Evolutionary conservation across 2,113 vertebrate species (phyloP), one percentile per base, ranked within the genome.

Genomic region (Ctenodactylus gundi): DNA sequence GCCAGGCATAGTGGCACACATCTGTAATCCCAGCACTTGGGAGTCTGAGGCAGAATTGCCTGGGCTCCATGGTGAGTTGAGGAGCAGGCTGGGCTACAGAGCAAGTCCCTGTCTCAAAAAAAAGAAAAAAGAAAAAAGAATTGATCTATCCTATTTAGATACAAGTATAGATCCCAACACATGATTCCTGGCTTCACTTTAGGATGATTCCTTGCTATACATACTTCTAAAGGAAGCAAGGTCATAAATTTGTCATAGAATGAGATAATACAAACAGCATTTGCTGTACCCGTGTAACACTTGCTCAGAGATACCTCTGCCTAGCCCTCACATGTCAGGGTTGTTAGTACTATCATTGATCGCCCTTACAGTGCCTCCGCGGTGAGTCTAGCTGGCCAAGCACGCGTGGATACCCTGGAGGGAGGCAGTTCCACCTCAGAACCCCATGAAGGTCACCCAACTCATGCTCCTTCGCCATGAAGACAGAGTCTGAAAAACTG

Each of bases 211-310:
- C 3, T 84, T 91, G 67, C 49, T 49, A 23, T 51, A 64, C 17
- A 23, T 64, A 17, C 29, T 88, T 88, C 12, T 29, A 80, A 81
- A 41, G 41, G 41, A 64, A 17, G 23, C 29, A 23, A 70, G 75
- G 27, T 39, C 67, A 0, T 91, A 91, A 88, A 23, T 83, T 91
- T 82, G 73, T 85, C 75, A 93, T 44, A 73, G 31, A 93, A 88
- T 82, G 55, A 91, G 41, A 70, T 92, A 85, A 93, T 58, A 64
- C 18, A 92, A 49, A 78, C 10, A 78, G 57, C 44, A 60, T 70
- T 95, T 65, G 2, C 36, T 82, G 18, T 84, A 88, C 77, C 75
- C 36, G 89, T 60, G 3, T 80, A 83, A 31, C 58, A 58, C 18
- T 41, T 89, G 20, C 36, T 57, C 72, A 94, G 58, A 89, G 57